Conservation (phyloP, 2,888 invertebrate species). For the Strigamia crassipes region DNA sequence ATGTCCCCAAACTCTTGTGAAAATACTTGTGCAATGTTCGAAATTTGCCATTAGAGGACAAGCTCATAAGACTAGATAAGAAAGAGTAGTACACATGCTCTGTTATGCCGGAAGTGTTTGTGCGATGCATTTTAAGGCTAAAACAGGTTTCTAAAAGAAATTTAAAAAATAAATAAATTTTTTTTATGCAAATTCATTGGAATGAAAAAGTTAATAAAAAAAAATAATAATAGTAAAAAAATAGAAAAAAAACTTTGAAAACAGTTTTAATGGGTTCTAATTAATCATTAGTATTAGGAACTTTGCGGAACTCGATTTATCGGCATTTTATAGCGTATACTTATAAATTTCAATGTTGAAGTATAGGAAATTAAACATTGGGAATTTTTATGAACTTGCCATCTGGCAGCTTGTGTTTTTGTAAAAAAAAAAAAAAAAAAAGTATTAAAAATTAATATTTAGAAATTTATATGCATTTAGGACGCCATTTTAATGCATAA, state of each 20-base stretch:
- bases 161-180: not conserved
- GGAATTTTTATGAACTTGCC: not conserved
- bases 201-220: not conserved
- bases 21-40: not conserved
- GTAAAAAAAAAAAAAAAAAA: not conserved
- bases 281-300: no score
- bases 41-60: not conserved
- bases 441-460: not conserved
- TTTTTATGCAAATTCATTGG: not conserved
- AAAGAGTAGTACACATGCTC: not conserved
- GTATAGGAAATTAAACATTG: no score
- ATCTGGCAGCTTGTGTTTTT: not conserved
- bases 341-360: no score
- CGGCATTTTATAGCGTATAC: no score
- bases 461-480: conserved; percentile 13
- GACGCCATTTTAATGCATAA: not conserved
- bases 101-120: conserved; percentile 12
- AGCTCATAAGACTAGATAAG: no score
- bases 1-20: not conserved
- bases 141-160: not conserved
- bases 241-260: not conserved
- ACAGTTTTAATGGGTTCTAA: no score
- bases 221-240: not conserved
- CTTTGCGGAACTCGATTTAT: no score
- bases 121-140: not conserved